A percentile compares a stretch with the other conserved stretches of the same genome.
These are phyloP conservation scores for Zosterops japonicus DNA, from an alignment of 2,113 vertebrate species.

Conservation along the genomic window DNA sequence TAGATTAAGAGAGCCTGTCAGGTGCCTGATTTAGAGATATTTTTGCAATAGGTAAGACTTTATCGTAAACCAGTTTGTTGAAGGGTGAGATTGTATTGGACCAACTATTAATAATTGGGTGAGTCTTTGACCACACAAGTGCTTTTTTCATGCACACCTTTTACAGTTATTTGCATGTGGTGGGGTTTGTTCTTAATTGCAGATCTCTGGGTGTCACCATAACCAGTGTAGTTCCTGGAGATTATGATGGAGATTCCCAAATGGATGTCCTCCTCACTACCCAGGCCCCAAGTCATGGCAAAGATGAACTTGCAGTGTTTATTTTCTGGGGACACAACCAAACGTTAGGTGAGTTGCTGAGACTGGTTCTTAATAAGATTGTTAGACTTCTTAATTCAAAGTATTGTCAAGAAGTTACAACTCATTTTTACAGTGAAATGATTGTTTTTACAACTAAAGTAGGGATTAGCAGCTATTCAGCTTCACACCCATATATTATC, in stretches of 20 bases:
- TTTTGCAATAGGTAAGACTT: not conserved
- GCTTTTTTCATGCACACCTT: not conserved
- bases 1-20: not conserved
- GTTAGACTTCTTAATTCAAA: not conserved
- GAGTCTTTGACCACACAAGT: not conserved
- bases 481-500: not conserved
- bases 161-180: not conserved
- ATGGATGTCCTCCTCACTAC: slow-evolving; percentile 95
- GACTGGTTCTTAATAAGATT: not conserved
- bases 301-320: slow-evolving; percentile 66
- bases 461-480: not conserved
- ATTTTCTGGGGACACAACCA: slow-evolving; percentile 96
- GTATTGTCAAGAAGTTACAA: not conserved
- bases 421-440: not conserved
- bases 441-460: not conserved
- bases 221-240: slow-evolving; percentile 94
- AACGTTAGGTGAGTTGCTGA: slow-evolving; percentile 83
- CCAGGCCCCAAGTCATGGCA: slow-evolving; percentile 4
- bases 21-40: not conserved
- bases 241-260: slow-evolving; percentile 97
- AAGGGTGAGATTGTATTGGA: not conserved
- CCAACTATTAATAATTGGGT: not conserved
- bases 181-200: not conserved
- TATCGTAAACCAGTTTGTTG: not conserved
- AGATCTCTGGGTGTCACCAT: slow-evolving; percentile 73